These are phyloP conservation scores for Acrobeloides nanus DNA, from an alignment of 2,888 invertebrate species.

Conservation along the genomic window DNA sequence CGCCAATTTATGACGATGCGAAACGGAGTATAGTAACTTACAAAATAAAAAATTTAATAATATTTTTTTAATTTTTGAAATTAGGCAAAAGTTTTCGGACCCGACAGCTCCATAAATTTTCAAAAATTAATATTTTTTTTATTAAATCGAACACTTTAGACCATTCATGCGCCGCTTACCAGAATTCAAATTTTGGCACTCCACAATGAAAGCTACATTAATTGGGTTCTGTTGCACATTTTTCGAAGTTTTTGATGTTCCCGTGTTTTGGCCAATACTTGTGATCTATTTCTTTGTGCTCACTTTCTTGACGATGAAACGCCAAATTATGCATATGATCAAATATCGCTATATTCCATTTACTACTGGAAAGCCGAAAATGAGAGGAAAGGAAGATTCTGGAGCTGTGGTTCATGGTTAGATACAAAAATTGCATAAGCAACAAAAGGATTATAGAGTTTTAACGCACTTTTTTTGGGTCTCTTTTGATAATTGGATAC, in stretches of 20 bases:
- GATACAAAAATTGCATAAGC: no score
- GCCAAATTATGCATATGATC: constrained; percentile 99
- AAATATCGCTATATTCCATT: constrained; percentile 97
- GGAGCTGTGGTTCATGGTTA: constrained; percentile 54
- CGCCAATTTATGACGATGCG: no score
- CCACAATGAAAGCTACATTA: constrained; percentile 80
- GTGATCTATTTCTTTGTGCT: constrained; percentile 99
- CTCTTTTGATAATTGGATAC: no score
- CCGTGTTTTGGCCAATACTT: constrained; percentile 99
- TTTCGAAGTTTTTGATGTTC: constrained; percentile 95
- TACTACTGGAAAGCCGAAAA: constrained; percentile 92
- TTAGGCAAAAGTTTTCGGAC: no score
- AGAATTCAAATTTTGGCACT: constrained; percentile 81
- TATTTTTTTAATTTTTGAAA: no score
- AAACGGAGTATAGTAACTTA: no score
- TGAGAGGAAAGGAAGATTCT: constrained; percentile 61
- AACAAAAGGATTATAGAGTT: no score
- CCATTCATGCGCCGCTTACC: constrained; percentile 92
- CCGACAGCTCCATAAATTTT: no score
- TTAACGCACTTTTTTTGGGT: no score
- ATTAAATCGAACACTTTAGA: constrained; percentile 95
- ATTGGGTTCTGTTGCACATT: constrained; percentile 85
- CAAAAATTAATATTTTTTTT: no score
- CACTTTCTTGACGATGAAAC: constrained; percentile 97
- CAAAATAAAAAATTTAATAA: no score